A percentile compares a stretch with the other conserved stretches of the same genome.
phyloP scores from a whole-genome alignment of 2,888 invertebrate genomes.

The Philaethria dido region DNA sequence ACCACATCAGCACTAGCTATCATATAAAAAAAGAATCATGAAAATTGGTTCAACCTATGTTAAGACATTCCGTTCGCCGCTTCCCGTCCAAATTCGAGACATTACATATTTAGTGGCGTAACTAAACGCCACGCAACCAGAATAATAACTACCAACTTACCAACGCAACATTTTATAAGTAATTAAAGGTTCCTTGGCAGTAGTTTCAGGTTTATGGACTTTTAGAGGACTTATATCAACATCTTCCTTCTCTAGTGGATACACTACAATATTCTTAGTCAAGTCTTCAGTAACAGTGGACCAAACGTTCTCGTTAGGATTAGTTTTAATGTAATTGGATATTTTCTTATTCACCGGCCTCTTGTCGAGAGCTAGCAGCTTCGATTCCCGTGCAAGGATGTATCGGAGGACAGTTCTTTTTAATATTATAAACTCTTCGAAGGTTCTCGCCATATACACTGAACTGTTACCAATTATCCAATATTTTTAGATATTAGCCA shows the following conservation, averaged over 20 bases:
- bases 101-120: too few relatives aligned
- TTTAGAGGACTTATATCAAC: background rate
- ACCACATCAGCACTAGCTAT: too few relatives aligned
- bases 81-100: too few relatives aligned
- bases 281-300: constrained; percentile 65
- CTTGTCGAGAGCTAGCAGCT: constrained; percentile 62
- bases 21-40: too few relatives aligned
- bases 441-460: constrained; percentile 65
- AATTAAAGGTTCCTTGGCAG: background rate
- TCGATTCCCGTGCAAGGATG: constrained; percentile 65
- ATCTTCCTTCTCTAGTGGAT: background rate
- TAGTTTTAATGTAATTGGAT: constrained; percentile 59
- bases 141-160: background rate
- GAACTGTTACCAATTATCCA: background rate
- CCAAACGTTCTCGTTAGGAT: constrained; percentile 61
- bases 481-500: too few relatives aligned
- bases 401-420: constrained; percentile 65
- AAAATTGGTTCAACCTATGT: too few relatives aligned
- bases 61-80: too few relatives aligned
- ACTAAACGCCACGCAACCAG: too few relatives aligned
- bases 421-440: constrained; percentile 68
- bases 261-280: constrained; percentile 58
- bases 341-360: constrained; percentile 71
- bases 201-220: background rate
- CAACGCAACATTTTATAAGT: constrained; percentile 29